A percentile compares a stretch with the other conserved stretches of the same genome.
Evolutionary conservation across 2,113 vertebrate species (phyloP).

Genomic region (Sinocyclocheilus anshuiensis): DNA sequence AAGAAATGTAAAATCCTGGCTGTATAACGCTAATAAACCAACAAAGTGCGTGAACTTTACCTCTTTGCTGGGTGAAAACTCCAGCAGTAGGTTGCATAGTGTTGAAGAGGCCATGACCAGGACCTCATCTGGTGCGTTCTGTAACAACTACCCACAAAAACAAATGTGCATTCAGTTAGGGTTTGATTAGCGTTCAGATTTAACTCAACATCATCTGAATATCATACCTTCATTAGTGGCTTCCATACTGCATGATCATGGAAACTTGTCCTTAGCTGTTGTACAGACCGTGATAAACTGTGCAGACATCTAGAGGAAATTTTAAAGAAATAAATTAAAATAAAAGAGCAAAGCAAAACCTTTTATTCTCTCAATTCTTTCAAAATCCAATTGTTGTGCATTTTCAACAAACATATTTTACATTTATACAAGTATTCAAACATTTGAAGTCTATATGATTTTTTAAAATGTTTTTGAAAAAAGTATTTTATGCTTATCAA

Average conservation of each 20-base stretch:
- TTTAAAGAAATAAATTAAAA: slow-evolving; percentile 40
- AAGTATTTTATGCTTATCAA: not conserved
- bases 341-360: not conserved
- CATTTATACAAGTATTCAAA: not conserved
- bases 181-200: no score
- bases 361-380: not conserved
- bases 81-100: no score
- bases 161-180: no score
- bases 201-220: not conserved
- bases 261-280: slow-evolving; percentile 98
- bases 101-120: no score
- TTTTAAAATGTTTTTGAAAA: not conserved
- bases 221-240: slow-evolving; percentile 94
- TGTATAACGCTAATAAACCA: no score
- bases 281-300: slow-evolving; percentile 97
- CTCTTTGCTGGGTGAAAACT: no score
- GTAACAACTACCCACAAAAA: no score
- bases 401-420: slow-evolving; percentile 6
- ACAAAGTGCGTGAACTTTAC: no score
- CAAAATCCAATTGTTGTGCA: not conserved
- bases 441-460: not conserved
- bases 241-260: slow-evolving; percentile 99
- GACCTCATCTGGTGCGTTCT: no score
- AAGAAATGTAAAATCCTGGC: no score
- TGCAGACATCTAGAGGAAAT: slow-evolving; percentile 90